These are phyloP conservation scores for Thaleichthys pacificus DNA, from an alignment of 2,797 vertebrate genomes.

Conservation along the genomic window DNA sequence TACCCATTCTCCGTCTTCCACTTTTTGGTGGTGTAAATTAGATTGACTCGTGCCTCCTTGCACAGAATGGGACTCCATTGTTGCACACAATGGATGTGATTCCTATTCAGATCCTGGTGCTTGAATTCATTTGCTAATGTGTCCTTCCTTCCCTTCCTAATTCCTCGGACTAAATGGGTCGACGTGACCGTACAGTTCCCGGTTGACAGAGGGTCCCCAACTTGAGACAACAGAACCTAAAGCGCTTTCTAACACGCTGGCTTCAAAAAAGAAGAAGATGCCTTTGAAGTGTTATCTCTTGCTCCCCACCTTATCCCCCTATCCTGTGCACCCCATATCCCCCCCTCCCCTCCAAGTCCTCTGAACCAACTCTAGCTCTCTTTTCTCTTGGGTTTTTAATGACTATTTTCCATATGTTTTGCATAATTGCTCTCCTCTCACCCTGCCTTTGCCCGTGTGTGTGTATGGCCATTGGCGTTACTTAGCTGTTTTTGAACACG, in stretches of 20 bases:
- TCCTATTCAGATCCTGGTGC: constrained; percentile 11
- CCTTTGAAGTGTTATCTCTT: constrained; percentile 42
- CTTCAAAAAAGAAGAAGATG: constrained; percentile 25
- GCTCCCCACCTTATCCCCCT: neutral
- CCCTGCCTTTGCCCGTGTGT: constrained; percentile 10
- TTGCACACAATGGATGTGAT: constrained; percentile 7
- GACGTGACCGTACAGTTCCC: neutral
- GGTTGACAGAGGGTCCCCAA: constrained; percentile 4
- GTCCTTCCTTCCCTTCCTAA: neutral
- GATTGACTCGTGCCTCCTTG: neutral
- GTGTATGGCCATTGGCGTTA: constrained; percentile 10
- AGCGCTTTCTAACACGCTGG: constrained; percentile 26
- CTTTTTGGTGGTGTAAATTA: neutral
- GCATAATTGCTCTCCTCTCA: constrained; percentile 17
- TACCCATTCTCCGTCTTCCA: neutral
- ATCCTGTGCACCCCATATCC: neutral
- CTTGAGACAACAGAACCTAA: constrained; percentile 22
- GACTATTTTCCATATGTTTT: constrained; percentile 37
- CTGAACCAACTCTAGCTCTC: neutral
- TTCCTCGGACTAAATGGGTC: constrained; percentile 5
- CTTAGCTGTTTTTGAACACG: constrained; percentile 12
- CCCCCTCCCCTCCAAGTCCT: neutral
- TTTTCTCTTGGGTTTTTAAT: constrained; percentile 26
- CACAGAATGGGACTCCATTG: neutral
- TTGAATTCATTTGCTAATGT: constrained; percentile 4